Conservation (phyloP, 2,888 invertebrate genomes). For the Rotaria socialis region DNA sequence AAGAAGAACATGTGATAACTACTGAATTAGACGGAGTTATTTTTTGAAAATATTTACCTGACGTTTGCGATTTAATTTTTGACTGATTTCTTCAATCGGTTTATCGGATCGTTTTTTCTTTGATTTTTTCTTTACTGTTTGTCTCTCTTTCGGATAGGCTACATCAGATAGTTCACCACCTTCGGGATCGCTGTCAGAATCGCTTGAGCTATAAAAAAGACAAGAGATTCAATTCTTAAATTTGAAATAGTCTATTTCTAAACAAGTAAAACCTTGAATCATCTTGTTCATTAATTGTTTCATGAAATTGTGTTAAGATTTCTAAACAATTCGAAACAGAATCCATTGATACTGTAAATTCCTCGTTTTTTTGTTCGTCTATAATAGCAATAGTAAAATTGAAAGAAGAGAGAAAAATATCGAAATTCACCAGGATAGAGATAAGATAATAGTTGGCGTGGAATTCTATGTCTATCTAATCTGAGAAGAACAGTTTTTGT, state of each 20-base stretch:
- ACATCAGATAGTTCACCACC: neutral
- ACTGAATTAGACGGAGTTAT: too few species aligned
- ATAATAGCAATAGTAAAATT: neutral
- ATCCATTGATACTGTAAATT: neutral
- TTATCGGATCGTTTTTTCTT: neutral
- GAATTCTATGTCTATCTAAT: neutral
- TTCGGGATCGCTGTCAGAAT: neutral
- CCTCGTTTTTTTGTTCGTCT: neutral
- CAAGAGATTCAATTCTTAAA: neutral
- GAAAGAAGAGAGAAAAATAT: too few species aligned
- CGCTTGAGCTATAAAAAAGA: neutral
- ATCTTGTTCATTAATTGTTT: neutral
- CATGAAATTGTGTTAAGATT: neutral
- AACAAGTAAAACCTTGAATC: neutral
- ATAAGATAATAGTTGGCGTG: neutral
- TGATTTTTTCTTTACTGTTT: neutral
- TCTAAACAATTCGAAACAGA: neutral
- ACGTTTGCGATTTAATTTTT: neutral
- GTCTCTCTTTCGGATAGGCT: neutral
- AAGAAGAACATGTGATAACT: neutral
- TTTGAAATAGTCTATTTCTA: too few species aligned
- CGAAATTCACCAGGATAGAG: neutral
- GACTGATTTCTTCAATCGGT: neutral
- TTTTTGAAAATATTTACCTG: neutral
- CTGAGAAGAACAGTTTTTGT: neutral